Evolutionary conservation across 2,888 invertebrate genomes (phyloP).

Genomic region (Himalopsyche kuldschensis): DNA sequence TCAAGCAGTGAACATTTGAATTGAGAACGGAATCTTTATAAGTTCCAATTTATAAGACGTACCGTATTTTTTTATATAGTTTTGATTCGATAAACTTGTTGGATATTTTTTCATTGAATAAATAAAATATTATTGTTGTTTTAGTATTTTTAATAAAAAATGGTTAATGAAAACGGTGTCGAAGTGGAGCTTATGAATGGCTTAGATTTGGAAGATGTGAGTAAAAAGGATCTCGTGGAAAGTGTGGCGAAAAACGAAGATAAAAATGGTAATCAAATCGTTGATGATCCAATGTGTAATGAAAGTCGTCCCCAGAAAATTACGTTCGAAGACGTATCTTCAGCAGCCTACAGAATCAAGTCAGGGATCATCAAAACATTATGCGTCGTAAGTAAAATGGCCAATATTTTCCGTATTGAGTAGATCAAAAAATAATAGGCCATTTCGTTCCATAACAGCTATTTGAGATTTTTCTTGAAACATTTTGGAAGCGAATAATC

Average conservation of each 20-base stretch:
- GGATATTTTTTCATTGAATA: not conserved
- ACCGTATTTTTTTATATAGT: no score
- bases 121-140: not conserved
- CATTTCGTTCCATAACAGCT: no score
- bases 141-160: not conserved
- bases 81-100: not conserved
- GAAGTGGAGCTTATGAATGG: not conserved
- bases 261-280: not conserved
- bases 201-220: not conserved
- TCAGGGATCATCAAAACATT: conserved; percentile 82
- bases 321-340: conserved; percentile 83
- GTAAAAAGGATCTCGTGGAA: not conserved
- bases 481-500: no score
- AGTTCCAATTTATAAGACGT: no score
- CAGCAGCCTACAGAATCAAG: conserved; percentile 86
- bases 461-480: no score
- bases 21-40: not conserved
- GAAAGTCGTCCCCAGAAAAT: conserved; percentile 71
- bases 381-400: conserved; percentile 69
- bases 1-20: not conserved
- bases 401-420: no score
- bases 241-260: conserved; percentile 43
- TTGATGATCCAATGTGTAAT: conserved; percentile 63
- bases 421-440: no score
- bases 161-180: not conserved